Conservation (phyloP, 1,140 invertebrate genomes). For the Hypsibius dujardini region DNA sequence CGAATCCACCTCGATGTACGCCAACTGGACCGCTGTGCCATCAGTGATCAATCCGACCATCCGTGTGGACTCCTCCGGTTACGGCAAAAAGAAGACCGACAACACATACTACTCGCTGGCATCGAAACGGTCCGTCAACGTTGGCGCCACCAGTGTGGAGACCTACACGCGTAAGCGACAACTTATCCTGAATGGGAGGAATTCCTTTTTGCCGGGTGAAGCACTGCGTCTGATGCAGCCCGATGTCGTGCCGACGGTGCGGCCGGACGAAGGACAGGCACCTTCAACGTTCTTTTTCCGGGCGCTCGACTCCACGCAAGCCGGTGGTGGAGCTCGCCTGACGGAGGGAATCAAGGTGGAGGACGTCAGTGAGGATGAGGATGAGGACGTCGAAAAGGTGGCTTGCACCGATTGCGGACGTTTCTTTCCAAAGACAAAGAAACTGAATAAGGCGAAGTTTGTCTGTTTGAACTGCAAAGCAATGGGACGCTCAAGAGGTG, state of each 20-base stretch:
- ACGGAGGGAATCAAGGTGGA: too few species aligned
- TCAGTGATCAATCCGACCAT: neutral
- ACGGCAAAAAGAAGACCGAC: slow-evolving; percentile 10
- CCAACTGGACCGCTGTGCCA: neutral
- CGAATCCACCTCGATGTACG: slow-evolving; percentile 12
- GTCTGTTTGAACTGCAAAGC: neutral
- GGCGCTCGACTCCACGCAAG: neutral
- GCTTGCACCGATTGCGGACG: neutral
- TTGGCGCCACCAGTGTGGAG: slow-evolving; percentile 12
- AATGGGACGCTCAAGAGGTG: too few species aligned
- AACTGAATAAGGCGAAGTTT: neutral
- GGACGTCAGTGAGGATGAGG: neutral
- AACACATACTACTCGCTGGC: slow-evolving; percentile 2
- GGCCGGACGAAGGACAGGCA: neutral
- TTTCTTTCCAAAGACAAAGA: too few species aligned
- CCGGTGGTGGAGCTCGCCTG: too few species aligned
- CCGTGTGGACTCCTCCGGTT: neutral
- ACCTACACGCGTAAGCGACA: neutral
- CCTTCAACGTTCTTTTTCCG: neutral
- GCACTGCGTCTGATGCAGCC: neutral
- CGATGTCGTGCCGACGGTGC: neutral
- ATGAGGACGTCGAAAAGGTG: too few species aligned
- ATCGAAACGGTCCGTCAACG: neutral
- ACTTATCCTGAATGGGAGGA: neutral
- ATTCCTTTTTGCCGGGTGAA: slow-evolving; percentile 3